Evolutionary conservation across 2,888 invertebrate species (phyloP), one percentile per base, ranked within the genome.

Genomic region (Petrolisthes cinctipes): DNA sequence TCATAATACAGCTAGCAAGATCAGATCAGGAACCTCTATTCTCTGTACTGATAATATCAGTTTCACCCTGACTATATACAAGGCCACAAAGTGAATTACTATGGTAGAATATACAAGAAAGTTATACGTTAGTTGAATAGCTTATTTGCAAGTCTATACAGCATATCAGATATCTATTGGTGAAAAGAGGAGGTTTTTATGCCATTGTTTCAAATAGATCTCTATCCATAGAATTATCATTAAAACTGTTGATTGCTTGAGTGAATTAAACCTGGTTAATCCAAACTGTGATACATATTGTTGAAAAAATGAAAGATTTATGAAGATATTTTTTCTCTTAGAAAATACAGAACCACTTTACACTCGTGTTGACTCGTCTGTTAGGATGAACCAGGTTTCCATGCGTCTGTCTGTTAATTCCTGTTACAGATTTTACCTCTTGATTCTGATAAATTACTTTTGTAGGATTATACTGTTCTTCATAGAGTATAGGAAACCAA

Each of bases 161-260:
- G 87, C 87, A 88, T 88, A 88, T 88, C 87, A 88, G 80, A 84
- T 88, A 84, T 68, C 73, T 83, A 84, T 88, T 80, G 83, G 87
- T 88, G 81, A 75, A 73, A 84, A 56, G 75, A 81, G 53, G 79
- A 79, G 86, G 79, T 83, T 68, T 76, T 81, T 56, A 83, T 20
- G 83, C 86, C 79, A 71, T 83, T 82, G 68, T 78, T 86, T 86
- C 76, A 71, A 68, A 84, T 88, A 88, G 87, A 71, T n/a, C 84
- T 81, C 75, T 84, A 87, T 75, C 75, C 84, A 84, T 88, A 88
- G 87, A 79, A 37, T 83, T 81, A 75, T 83, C 75, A 23, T 88
- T 81, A 83, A 88, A 84, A 83, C 84, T 88, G 87, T 88, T 88
- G 81, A 88, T 81, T 88, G 87, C 87, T 83, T 88, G 79, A 83